Percentiles rank a stretch among this genome's conserved stretches.
phyloP scores from a whole-genome alignment of 2,888 invertebrate species.

The Oscheius sp. region DNA sequence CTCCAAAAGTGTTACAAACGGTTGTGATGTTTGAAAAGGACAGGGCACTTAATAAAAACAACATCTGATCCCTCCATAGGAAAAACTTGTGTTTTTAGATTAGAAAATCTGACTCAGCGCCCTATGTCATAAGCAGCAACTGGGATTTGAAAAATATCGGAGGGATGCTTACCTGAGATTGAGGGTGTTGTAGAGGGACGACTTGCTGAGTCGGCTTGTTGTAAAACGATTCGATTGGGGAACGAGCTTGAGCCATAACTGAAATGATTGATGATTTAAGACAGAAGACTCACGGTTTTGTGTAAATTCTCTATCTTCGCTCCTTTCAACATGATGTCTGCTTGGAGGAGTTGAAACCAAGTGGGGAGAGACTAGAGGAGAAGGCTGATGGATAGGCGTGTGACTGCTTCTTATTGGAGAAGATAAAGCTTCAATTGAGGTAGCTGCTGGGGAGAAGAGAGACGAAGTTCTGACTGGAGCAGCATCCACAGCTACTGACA shows the following conservation, averaged over 20 bases:
- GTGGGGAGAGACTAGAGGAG: constrained; percentile 12
- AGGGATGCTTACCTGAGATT: background rate
- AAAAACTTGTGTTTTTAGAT: too few species aligned
- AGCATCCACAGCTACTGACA: constrained; percentile 9
- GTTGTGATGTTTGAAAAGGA: too few species aligned
- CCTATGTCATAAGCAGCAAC: too few species aligned
- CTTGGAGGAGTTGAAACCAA: background rate
- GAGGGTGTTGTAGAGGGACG: background rate
- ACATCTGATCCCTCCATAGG: too few species aligned
- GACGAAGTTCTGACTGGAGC: background rate
- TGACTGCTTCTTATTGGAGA: constrained; percentile 1
- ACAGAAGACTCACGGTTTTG: background rate
- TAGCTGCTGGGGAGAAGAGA: constrained; percentile 3
- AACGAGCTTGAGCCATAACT: background rate
- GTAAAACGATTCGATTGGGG: background rate
- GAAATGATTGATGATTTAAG: background rate
- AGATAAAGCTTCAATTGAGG: background rate
- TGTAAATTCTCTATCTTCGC: background rate
- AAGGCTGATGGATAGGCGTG: constrained; percentile 15
- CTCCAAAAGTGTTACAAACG: too few species aligned
- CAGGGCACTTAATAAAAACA: too few species aligned
- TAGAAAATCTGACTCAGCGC: too few species aligned
- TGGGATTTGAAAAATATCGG: too few species aligned
- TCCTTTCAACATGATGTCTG: background rate
- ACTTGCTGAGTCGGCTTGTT: background rate